phyloP scores from a whole-genome alignment of 2,797 vertebrate genomes.

The Pseudochirops corinnae region DNA sequence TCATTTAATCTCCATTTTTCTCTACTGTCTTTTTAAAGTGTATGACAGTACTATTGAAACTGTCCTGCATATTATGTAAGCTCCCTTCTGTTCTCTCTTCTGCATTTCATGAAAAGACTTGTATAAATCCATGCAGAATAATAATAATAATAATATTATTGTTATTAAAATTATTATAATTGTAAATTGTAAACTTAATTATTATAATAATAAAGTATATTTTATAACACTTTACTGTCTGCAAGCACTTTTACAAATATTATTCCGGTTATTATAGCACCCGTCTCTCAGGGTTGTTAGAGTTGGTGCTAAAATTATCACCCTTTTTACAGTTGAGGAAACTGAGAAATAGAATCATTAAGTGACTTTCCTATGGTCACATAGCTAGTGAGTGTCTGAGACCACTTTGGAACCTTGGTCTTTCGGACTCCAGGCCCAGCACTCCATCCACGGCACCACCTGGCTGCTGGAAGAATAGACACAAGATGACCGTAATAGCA shows the following conservation, averaged over 20 bases:
- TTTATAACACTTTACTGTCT: not conserved
- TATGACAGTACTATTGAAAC: not conserved
- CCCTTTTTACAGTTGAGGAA: not conserved
- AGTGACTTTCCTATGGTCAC: not conserved
- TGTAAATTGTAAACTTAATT: not conserved
- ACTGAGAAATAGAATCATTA: not conserved
- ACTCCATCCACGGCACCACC: not conserved
- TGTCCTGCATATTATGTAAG: not conserved
- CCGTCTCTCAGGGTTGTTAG: not conserved
- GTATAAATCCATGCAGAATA: not conserved
- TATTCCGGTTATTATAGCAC: not conserved
- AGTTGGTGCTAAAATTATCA: not conserved
- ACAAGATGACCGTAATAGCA: not conserved
- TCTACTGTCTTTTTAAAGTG: not conserved
- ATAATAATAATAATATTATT: not conserved
- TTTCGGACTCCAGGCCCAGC: not conserved
- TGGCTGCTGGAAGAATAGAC: not conserved
- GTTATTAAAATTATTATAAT: not conserved
- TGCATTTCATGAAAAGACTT: not conserved
- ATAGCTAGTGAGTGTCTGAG: not conserved
- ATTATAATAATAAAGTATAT: not conserved
- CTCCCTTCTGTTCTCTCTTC: not conserved
- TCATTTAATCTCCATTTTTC: not conserved
- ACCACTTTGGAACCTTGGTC: not conserved
- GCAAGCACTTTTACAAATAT: not conserved